Evolutionary conservation across 1,140 invertebrate genomes (phyloP).

Genomic region (Gonioctena quinquepunctata): DNA sequence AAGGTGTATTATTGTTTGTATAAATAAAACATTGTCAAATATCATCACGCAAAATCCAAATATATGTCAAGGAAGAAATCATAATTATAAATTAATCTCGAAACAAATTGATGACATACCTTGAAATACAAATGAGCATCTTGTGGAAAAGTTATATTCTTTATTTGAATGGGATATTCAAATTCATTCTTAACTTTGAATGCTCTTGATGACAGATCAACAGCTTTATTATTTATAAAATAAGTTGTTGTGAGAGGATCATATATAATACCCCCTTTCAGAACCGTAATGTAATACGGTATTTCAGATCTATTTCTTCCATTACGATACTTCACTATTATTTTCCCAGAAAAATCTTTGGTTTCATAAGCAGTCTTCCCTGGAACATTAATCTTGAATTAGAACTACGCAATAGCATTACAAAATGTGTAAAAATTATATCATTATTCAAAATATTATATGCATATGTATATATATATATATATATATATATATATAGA

Average conservation of each 20-base stretch:
- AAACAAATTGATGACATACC: conserved; percentile 52
- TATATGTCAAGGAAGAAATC: too few species aligned
- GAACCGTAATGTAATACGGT: conserved; percentile 62
- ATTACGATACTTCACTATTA: conserved; percentile 71
- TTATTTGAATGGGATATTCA: conserved; percentile 69
- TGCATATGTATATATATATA: too few species aligned
- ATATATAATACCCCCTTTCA: conserved; percentile 62
- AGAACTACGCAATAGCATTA: too few species aligned
- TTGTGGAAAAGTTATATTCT: conserved; percentile 68
- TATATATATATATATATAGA: too few species aligned
- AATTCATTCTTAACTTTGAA: conserved; percentile 74
- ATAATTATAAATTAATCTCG: too few species aligned
- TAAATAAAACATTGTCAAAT: too few species aligned
- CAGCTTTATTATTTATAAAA: conserved; percentile 59
- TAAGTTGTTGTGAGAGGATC: conserved; percentile 62
- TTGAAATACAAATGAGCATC: conserved; percentile 67
- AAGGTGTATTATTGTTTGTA: neutral
- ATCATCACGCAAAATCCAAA: too few species aligned
- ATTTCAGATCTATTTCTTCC: conserved; percentile 63
- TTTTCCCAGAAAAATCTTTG: conserved; percentile 66
- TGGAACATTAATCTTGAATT: conserved; percentile 48
- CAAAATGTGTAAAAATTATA: too few species aligned
- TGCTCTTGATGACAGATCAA: conserved; percentile 55
- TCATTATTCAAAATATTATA: too few species aligned
- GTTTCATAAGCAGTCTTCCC: conserved; percentile 62